Base-by-base conservation (phyloP, 2,888 invertebrate species). In the Gisinianus flammeolus region DNA sequence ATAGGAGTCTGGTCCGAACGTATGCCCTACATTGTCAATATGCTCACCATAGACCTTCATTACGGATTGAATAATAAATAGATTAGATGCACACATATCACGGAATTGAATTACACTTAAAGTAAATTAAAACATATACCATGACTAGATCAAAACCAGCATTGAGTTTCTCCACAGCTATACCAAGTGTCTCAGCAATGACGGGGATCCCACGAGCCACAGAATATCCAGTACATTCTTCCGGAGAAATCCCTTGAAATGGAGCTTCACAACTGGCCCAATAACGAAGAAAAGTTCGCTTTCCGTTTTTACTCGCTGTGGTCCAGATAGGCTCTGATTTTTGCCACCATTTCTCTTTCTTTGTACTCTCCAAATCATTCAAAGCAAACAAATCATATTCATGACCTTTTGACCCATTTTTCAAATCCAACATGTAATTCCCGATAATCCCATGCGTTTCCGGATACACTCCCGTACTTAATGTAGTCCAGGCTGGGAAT, bases 381-480 rank as follows among this genome's bases (percentile, higher is more conserved):
- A 84, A 76, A 68, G 79, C 76, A 69, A 84, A 84, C 10, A 81
- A 54, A 56, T 73, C 68, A 6, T 30, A 22, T 44, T 22, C 44
- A 2, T 12, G 19, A 19, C 64, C 62, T 5, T 26, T 33, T 0
- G 62, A 31, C 12, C 31, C 73, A 24, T 1, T 54, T 8, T 56
- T 19, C 6, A 76, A 67, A 80, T 87, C 87, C 77, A 85, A 86
- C 85, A 87, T 86, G 82, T 85, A 85, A 78, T 87, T 87, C 22
- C 86, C 86, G 26, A 87, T 83, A 44, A 87, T 86, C 10, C 86
- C 86, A 82, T 87, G 87, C 26, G 76, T 84, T 82, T 87, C 87
- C 3, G 87, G 85, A 80, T 86, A 82, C 4, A 84, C 78, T 3
- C 85, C 85, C 16, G 85, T 85, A 77, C 81, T 83, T 24, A 85